These are phyloP conservation scores for Globodera rostochiensis DNA, from an alignment of 1,140 invertebrate species.

Conservation along the genomic window DNA sequence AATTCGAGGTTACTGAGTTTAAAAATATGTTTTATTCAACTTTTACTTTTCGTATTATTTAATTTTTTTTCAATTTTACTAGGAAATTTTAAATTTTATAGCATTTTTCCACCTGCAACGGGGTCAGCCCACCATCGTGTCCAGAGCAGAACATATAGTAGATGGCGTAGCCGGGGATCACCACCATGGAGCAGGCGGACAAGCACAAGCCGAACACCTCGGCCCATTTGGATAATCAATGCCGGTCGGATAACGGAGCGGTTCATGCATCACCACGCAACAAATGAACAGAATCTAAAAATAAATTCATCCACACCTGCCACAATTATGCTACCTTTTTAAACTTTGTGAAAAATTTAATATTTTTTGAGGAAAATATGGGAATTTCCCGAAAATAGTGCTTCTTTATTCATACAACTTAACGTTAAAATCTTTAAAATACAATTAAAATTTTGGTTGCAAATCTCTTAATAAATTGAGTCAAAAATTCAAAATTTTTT, in stretches of 20 bases:
- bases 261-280: conserved; percentile 88
- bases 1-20: neutral
- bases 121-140: conserved; percentile 5
- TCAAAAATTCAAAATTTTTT: too few species aligned
- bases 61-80: neutral
- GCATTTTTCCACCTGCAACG: neutral
- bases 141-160: conserved; percentile 65
- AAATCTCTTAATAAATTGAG: too few species aligned
- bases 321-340: too few species aligned
- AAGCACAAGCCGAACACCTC: conserved; percentile 90
- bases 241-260: conserved; percentile 75
- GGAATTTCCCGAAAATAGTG: too few species aligned
- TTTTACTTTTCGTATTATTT: neutral
- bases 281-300: conserved; percentile 47
- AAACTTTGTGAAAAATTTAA: too few species aligned
- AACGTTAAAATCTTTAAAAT: too few species aligned
- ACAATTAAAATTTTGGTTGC: too few species aligned
- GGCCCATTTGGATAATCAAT: conserved; percentile 83
- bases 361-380: too few species aligned
- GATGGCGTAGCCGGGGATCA: conserved; percentile 80
- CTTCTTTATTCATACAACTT: too few species aligned
- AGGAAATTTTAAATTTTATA: neutral
- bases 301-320: too few species aligned
- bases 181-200: conserved; percentile 92
- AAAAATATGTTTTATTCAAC: too few species aligned